Base-by-base conservation (phyloP, 2,888 invertebrate species). In the Altica lythri region DNA sequence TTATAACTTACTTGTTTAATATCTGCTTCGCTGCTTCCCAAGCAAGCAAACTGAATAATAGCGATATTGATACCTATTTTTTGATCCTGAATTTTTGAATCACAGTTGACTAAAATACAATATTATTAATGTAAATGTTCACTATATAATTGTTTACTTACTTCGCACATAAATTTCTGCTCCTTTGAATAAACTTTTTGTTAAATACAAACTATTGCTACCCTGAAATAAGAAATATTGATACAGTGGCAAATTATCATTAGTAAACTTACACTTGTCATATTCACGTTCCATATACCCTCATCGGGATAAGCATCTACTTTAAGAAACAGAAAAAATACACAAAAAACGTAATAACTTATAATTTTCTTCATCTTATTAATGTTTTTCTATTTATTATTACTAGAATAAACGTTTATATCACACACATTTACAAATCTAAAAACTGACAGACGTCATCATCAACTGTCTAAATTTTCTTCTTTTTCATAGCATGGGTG, bases 161-260 rank as follows among this genome's bases (percentile, higher is more conserved):
- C 89, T 79, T 75, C 81, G 79, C 46, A 90, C 80, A 71, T 81
- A 85, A 52, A 91, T 81, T 73, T 86, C 82, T 1, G 90, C 85
- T 58, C 82, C 83, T 70, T 85, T 85, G 75, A 85, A 87, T 65
- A 91, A 76, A 82, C 78, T 90, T 82, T 78, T 85, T 69, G 77
- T 81, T 65, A 69, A 72, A 62, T 80, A 78, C 35, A 77, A 70
- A 66, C 78, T 80, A 59, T 70, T 76, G 53, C 77, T 75, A 75
- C 80, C 78, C 70, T 81, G 76, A 60, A 73, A 72, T 58, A 57
- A 49, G 61, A 40, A 54, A 29, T 37, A 18, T 13, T 32, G 10
- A 10, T 37, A 48, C 35, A 13, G 14, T 47, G 12, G 29, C 22
- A 29, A 42, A 32, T 16, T 29, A 9, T 17, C 25, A 19, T 13